Conservation (phyloP, 2,113 vertebrate genomes). For the Corydoras maculifer region DNA sequence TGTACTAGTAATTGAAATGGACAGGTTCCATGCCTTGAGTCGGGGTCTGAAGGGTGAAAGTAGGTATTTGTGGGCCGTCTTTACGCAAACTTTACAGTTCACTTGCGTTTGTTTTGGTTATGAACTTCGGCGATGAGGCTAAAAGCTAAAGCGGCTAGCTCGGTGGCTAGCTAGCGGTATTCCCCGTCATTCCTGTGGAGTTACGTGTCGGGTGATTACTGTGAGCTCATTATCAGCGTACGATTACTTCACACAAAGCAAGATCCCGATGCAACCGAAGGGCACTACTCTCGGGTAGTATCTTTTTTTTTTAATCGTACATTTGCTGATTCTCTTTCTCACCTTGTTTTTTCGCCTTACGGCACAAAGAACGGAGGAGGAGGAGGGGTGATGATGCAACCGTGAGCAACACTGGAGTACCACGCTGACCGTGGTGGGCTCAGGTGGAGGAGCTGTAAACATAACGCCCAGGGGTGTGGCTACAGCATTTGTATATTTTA, state of each 20-base stretch:
- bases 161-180: slow-evolving; percentile 34
- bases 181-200: slow-evolving; percentile 43
- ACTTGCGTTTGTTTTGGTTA: too few species aligned
- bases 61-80: too few species aligned
- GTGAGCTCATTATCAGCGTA: neutral
- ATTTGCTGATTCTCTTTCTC: neutral
- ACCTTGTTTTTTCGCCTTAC: slow-evolving; percentile 7
- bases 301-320: too few species aligned
- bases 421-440: slow-evolving; percentile 5
- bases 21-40: too few species aligned
- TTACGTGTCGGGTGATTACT: slow-evolving; percentile 26
- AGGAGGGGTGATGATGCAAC: slow-evolving; percentile 65
- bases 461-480: neutral
- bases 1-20: too few species aligned
- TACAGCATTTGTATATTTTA: too few species aligned
- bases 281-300: too few species aligned
- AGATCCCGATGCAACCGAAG: too few species aligned
- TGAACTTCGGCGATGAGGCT: neutral
- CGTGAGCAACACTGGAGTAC: slow-evolving; percentile 53
- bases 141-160: neutral
- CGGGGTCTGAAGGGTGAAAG: too few species aligned
- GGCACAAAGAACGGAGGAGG: slow-evolving; percentile 45
- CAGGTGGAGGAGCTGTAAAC: neutral
- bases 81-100: too few species aligned
- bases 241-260: too few species aligned